Conservation (phyloP, 2,113 vertebrate species). For the Meles meles region DNA sequence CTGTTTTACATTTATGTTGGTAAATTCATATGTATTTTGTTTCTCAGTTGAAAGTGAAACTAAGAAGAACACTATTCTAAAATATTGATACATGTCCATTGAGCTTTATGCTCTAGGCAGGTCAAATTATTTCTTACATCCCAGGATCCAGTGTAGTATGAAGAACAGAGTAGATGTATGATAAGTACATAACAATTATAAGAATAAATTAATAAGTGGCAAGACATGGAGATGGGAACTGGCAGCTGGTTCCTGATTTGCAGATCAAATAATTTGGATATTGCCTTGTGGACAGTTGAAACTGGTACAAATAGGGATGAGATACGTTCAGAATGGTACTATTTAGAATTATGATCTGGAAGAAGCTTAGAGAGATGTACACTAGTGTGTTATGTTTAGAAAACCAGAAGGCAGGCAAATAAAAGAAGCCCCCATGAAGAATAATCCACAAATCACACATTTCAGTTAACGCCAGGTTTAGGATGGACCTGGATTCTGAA, state of each 20-base stretch:
- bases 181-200: background rate
- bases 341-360: background rate
- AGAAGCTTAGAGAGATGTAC: background rate
- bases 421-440: background rate
- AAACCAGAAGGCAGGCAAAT: background rate
- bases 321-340: background rate
- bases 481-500: background rate
- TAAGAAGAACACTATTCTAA: background rate
- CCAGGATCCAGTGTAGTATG: background rate
- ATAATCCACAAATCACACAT: background rate
- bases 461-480: background rate
- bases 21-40: background rate
- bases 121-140: background rate
- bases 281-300: background rate
- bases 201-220: background rate
- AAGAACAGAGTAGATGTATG: background rate
- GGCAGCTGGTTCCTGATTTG: background rate
- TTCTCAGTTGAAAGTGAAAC: background rate
- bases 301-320: background rate
- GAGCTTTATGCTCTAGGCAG: background rate
- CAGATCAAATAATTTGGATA: background rate
- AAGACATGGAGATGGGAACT: background rate
- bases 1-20: background rate
- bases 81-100: background rate
- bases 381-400: background rate